Percentiles rank a stretch among this genome's conserved stretches.
These are phyloP conservation scores for Norana najaformis DNA, from an alignment of 2,888 invertebrate genomes.

Conservation along the genomic window DNA sequence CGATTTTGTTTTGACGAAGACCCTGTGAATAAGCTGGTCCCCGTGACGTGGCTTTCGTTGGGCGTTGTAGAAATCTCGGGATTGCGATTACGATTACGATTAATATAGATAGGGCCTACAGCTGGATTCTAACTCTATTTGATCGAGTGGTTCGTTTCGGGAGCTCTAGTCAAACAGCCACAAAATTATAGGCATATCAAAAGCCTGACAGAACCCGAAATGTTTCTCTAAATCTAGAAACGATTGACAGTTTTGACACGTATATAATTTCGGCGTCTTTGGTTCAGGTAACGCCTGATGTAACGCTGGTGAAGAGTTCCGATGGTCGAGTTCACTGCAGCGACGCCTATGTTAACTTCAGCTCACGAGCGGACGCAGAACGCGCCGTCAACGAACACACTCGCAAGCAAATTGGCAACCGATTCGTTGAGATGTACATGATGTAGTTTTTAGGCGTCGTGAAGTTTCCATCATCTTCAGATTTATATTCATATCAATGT, in stretches of 20 bases:
- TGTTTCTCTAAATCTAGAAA: no score
- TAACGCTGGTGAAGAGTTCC: slow-evolving; percentile 63
- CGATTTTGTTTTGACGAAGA: no score
- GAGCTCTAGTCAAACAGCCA: no score
- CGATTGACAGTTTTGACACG: no score
- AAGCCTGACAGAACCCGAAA: not conserved
- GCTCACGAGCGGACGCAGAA: slow-evolving; percentile 63
- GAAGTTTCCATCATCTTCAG: not conserved
- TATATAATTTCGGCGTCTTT: not conserved
- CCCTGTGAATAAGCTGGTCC: no score
- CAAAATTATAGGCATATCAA: not conserved
- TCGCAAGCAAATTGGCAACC: slow-evolving; percentile 62
- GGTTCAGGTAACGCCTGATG: slow-evolving; percentile 60
- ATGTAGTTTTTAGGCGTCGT: slow-evolving; percentile 32
- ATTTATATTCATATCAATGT: not conserved
- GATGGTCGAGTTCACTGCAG: slow-evolving; percentile 61
- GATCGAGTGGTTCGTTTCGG: no score
- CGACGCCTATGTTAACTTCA: slow-evolving; percentile 63
- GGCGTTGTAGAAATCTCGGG: no score
- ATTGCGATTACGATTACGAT: no score
- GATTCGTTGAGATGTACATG: slow-evolving; percentile 64
- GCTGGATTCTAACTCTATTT: no score
- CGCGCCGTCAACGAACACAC: slow-evolving; percentile 57
- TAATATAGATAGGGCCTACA: no score
- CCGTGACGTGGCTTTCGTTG: no score